Percentiles rank a stretch among this genome's conserved stretches.
These are phyloP conservation scores for Zaprionus africanus DNA, from an alignment of 1,140 invertebrate species.

Conservation along the genomic window DNA sequence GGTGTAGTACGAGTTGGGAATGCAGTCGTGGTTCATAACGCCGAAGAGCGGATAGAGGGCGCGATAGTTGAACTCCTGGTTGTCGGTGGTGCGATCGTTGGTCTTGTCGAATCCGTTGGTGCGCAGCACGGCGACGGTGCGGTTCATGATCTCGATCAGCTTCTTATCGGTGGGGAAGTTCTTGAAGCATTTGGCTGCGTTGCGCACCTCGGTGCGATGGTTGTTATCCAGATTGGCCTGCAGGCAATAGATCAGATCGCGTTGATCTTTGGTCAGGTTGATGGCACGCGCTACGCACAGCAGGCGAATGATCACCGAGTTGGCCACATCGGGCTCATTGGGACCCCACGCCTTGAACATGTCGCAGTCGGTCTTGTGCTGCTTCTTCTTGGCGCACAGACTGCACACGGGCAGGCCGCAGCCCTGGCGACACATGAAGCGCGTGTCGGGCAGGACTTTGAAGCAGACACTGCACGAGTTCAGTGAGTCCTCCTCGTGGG, in stretches of 20 bases:
- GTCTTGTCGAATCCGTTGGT: conserved; percentile 90
- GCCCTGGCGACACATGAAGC: conserved; percentile 85
- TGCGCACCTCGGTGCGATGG: conserved; percentile 87
- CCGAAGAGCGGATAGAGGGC: conserved; percentile 90
- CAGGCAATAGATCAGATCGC: conserved; percentile 86
- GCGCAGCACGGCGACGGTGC: conserved; percentile 87
- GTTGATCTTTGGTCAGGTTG: conserved; percentile 86
- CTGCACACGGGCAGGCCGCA: conserved; percentile 84
- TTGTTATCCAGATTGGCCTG: conserved; percentile 86
- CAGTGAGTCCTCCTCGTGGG: conserved; percentile 75
- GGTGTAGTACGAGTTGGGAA: conserved; percentile 90
- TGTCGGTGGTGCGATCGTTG: conserved; percentile 84
- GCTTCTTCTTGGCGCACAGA: conserved; percentile 86
- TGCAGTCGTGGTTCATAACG: conserved; percentile 91
- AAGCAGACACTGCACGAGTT: conserved; percentile 77
- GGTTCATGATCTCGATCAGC: conserved; percentile 79
- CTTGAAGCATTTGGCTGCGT: conserved; percentile 87
- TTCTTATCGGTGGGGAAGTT: conserved; percentile 85
- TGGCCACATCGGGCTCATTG: conserved; percentile 85
- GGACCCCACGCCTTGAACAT: conserved; percentile 86
- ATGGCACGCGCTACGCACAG: conserved; percentile 87
- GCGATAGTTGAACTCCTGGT: conserved; percentile 86
- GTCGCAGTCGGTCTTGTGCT: conserved; percentile 87
- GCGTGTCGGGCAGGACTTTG: conserved; percentile 81
- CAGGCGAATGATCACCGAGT: conserved; percentile 85